Conservation (phyloP, 2,113 vertebrate genomes). For the Austrofundulus limnaeus region DNA sequence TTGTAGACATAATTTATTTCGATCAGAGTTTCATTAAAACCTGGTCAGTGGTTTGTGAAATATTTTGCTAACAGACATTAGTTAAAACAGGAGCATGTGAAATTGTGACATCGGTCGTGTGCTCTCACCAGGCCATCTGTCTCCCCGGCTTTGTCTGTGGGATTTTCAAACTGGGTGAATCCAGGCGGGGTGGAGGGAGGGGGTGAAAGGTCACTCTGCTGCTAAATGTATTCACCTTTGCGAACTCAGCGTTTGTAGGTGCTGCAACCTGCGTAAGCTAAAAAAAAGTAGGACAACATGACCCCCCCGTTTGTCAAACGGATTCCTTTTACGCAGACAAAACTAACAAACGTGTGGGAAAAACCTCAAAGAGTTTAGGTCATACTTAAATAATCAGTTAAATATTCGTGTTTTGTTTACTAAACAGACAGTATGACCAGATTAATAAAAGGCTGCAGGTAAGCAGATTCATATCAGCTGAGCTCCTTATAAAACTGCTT, state of each 20-base stretch:
- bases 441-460: too few species aligned
- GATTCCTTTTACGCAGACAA: neutral
- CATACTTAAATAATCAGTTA: too few species aligned
- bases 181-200: neutral
- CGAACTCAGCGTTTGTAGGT: slow-evolving; percentile 15
- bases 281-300: slow-evolving; percentile 10
- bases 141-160: slow-evolving; percentile 44
- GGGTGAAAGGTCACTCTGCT: slow-evolving; percentile 29
- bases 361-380: neutral
- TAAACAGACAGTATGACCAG: too few species aligned
- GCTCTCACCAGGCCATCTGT: slow-evolving; percentile 41
- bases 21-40: too few species aligned
- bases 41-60: too few species aligned
- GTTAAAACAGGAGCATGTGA: neutral
- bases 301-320: neutral
- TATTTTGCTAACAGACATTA: too few species aligned
- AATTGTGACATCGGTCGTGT: too few species aligned
- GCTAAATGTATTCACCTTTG: slow-evolving; percentile 46
- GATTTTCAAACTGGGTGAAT: slow-evolving; percentile 38
- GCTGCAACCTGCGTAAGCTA: neutral
- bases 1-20: too few species aligned
- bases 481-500: too few species aligned
- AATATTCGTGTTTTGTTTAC: too few species aligned
- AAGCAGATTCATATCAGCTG: too few species aligned
- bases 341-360: too few species aligned